These are phyloP conservation scores for Cremastinae sp. DNA, from an alignment of 2,888 invertebrate species.

Conservation along the genomic window DNA sequence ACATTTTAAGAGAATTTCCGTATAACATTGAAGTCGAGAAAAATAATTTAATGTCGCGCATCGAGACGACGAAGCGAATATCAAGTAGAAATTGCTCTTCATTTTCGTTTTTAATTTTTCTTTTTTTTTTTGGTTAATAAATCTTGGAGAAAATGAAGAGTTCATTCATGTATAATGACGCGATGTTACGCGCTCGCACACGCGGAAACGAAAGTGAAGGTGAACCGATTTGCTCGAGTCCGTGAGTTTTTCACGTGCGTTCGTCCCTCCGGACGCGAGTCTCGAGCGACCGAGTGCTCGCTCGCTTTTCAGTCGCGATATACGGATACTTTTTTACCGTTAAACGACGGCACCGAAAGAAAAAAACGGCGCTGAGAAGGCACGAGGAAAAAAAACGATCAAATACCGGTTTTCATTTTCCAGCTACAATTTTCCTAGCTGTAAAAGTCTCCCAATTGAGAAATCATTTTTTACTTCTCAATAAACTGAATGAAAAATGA, in stretches of 20 bases:
- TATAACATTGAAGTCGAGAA: too few relatives aligned
- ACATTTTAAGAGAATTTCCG: too few relatives aligned
- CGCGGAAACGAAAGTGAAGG: slow-evolving; percentile 61
- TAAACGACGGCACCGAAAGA: slow-evolving; percentile 37
- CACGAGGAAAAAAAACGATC: background rate
- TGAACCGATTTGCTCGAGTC: slow-evolving; percentile 44
- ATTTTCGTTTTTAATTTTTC: too few relatives aligned
- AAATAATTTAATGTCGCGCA: too few relatives aligned
- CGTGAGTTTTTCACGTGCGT: slow-evolving; percentile 1
- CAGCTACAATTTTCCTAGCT: slow-evolving; percentile 34
- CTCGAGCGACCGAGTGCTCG: slow-evolving; percentile 27
- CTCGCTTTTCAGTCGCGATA: slow-evolving; percentile 22
- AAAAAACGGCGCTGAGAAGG: slow-evolving; percentile 7
- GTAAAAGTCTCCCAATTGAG: slow-evolving; percentile 1
- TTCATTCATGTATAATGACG: slow-evolving; percentile 46
- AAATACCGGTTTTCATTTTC: slow-evolving; percentile 25
- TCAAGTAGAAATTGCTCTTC: too few relatives aligned
- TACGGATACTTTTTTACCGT: slow-evolving; percentile 51
- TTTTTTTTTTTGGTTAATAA: slow-evolving; percentile 1
- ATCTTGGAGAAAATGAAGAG: background rate
- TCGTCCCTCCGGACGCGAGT: slow-evolving; percentile 3
- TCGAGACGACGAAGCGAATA: too few relatives aligned
- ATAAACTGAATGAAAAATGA: background rate
- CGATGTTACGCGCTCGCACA: slow-evolving; percentile 37
- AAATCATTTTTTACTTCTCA: background rate